A percentile compares a stretch with the other conserved stretches of the same genome.
Evolutionary conservation across 2,888 invertebrate species (phyloP).

Genomic region (Drosophila anomalata): DNA sequence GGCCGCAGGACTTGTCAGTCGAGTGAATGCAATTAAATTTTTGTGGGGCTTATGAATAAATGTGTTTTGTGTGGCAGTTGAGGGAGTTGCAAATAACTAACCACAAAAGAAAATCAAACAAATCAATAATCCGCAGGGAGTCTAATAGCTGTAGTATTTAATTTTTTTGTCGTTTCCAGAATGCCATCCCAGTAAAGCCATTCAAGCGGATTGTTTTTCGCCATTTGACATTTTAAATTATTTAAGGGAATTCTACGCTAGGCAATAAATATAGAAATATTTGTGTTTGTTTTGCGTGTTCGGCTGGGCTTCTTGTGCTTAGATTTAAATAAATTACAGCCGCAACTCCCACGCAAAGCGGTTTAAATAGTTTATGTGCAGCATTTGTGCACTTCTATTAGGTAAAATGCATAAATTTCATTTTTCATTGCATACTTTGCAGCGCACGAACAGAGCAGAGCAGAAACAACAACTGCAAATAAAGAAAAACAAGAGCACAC

Average conservation of each 20-base stretch:
- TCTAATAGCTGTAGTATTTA: conserved; percentile 31
- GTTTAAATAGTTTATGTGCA: conserved; percentile 48
- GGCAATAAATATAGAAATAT: conserved; percentile 38
- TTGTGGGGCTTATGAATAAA: conserved; percentile 53
- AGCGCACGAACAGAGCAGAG: conserved; percentile 24
- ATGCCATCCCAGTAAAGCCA: conserved; percentile 28
- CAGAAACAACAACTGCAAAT: conserved; percentile 14
- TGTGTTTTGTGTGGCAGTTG: conserved; percentile 37
- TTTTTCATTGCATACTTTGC: conserved; percentile 56
- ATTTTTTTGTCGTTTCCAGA: conserved; percentile 36
- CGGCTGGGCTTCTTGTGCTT: conserved; percentile 9
- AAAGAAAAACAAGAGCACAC: conserved; percentile 36
- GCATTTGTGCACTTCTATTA: conserved; percentile 47
- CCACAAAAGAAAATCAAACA: conserved; percentile 20
- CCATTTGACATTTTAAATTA: conserved; percentile 50
- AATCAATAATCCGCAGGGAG: conserved; percentile 46
- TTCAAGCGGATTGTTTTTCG: conserved; percentile 29
- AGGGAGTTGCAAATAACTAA: conserved; percentile 32
- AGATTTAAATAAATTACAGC: conserved; percentile 39
- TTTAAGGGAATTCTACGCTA: conserved; percentile 28
- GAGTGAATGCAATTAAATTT: conserved; percentile 58
- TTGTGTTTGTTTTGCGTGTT: conserved; percentile 36
- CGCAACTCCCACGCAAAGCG: conserved; percentile 20
- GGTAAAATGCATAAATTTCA: conserved; percentile 61
- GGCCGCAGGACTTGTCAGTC: conserved; percentile 16